Evolutionary conservation across 2,888 invertebrate species (phyloP), one percentile per base, ranked within the genome.

Genomic region (Ophion slaviceki): DNA sequence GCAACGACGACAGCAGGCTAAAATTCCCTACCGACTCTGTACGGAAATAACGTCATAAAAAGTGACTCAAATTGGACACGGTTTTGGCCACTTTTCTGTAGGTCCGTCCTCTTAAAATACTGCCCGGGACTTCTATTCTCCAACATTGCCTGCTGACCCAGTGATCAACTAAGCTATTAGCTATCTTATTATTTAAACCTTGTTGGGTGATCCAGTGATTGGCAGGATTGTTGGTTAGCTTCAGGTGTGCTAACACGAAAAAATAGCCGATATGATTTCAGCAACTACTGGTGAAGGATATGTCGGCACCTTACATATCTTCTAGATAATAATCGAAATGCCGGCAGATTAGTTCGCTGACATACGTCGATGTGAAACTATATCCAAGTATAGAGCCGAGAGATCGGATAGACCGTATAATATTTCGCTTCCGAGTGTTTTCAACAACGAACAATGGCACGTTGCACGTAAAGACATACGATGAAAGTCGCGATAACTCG

Each of bases 401-500:
- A 75, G 11, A 64, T 57, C 53, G 72, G 64, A 24, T 17, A 62
- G 57, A 75, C 62, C 53, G 53, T 53, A 45, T 40, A 62, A 70
- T 61, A 62, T 67, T 70, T 76, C 75, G 11, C 76, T 84, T 84
- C 84, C 84, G 77, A 47, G 53, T 20, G 53, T 20, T 57, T 80
- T 64, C 47, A 57, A 47, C 53, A 80, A 76, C 40, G 80, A 84
- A 84, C 84, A 80, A 84, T 84, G 70, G 70, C 28, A 36, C 64
- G 59, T 76, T 66, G 84, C 76, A 67, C 67, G 40, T 40, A 24
- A n/a, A 45, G 70, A 40, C 64, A 66, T 64, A 70, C 70, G 80
- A 80, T 74, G 80, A 80, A 77, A 76, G 71, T 66, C 61, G 62
- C 20, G 84, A 84, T 81, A 84, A 80, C 67, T 84, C 77, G 72